Percentiles rank a stretch among this genome's conserved stretches.
These are phyloP conservation scores for Philereme vetulata DNA, from an alignment of 2,888 invertebrate species.

Conservation along the genomic window DNA sequence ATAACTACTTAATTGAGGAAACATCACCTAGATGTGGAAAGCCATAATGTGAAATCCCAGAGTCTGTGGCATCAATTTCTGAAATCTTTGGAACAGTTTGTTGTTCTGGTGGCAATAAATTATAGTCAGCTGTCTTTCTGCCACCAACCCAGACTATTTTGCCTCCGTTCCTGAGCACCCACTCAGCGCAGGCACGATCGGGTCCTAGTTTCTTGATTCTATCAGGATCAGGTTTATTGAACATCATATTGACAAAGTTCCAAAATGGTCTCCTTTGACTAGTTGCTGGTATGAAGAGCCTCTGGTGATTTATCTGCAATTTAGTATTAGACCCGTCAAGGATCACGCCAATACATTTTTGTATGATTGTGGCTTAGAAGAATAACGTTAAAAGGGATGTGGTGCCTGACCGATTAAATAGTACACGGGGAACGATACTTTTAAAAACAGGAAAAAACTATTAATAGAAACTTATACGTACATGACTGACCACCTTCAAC, in stretches of 20 bases:
- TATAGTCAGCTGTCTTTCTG: conserved; percentile 87
- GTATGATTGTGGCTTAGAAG: too few relatives aligned
- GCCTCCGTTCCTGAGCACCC: conserved; percentile 96
- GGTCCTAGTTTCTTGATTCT: conserved; percentile 90
- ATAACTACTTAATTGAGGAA: neutral
- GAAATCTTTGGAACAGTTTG: conserved; percentile 74
- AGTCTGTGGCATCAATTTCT: conserved; percentile 91
- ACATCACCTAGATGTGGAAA: conserved; percentile 87
- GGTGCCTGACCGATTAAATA: too few relatives aligned
- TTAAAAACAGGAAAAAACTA: neutral
- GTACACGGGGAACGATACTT: too few relatives aligned
- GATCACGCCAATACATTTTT: too few relatives aligned
- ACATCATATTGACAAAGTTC: conserved; percentile 85
- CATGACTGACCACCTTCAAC: conserved; percentile 23
- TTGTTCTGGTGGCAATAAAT: conserved; percentile 86
- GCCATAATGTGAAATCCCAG: conserved; percentile 92
- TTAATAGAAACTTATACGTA: conserved; percentile 20
- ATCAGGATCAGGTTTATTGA: conserved; percentile 87
- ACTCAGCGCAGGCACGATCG: conserved; percentile 96
- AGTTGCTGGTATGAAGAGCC: conserved; percentile 37
- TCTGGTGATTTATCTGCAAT: conserved; percentile 29
- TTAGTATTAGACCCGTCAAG: neutral
- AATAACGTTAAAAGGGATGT: too few relatives aligned
- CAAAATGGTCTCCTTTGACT: conserved; percentile 68
- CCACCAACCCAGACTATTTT: conserved; percentile 88